phyloP scores from a whole-genome alignment of 2,888 invertebrate genomes.

The Dryococelus australis region DNA sequence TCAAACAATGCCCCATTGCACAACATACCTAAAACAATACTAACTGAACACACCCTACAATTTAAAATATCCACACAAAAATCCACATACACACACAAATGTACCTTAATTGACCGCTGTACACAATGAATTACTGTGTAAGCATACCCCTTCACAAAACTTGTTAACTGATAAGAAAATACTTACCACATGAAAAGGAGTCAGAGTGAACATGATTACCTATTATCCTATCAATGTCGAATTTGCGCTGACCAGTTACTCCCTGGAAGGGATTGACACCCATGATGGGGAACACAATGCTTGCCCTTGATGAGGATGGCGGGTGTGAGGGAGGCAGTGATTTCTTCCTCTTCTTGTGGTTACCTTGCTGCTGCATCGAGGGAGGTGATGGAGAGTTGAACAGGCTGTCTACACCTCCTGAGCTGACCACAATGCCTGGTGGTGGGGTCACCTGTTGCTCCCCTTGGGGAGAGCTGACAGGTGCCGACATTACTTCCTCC shows the following conservation, averaged over 20 bases:
- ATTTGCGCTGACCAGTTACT: constrained; percentile 34
- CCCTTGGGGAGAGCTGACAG: constrained; percentile 31
- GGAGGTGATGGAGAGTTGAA: constrained; percentile 43
- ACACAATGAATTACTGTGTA: neutral
- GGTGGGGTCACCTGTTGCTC: constrained; percentile 36
- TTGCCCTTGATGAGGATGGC: constrained; percentile 77
- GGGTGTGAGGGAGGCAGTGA: constrained; percentile 59
- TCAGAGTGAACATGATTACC: constrained; percentile 24
- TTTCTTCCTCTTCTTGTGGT: constrained; percentile 54
- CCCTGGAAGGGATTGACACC: constrained; percentile 53
- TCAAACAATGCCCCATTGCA: neutral
- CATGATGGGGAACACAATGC: constrained; percentile 78
- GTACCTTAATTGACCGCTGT: neutral
- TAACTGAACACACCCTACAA: neutral
- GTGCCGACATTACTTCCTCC: constrained; percentile 35
- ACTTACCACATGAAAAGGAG: neutral
- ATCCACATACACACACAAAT: neutral
- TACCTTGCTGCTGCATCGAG: constrained; percentile 31
- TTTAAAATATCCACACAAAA: neutral
- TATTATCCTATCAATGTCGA: constrained; percentile 39
- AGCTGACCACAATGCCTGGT: constrained; percentile 58
- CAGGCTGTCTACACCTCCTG: constrained; percentile 52
- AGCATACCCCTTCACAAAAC: neutral
- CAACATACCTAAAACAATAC: neutral
- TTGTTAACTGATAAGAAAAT: too few relatives aligned